These are phyloP conservation scores for Macaca fascicularis DNA, from an alignment of 2,113 vertebrate genomes.

Conservation along the genomic window T2T-MFA8v1.1 NC_088381.1:84501501-84502000, in stretches of 20 bases:
- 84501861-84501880: neutral
- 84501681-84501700: neutral
- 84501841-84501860: neutral
- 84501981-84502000: neutral
- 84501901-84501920: neutral
- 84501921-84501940: neutral
- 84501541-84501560: neutral
- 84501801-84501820: neutral
- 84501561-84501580: neutral
- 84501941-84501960: neutral
- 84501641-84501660: neutral
- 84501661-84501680: neutral
- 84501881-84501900: neutral
- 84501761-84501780: neutral
- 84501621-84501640: conserved; percentile 35
- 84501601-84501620: conserved; percentile 24
- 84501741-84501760: neutral
- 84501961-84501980: neutral
- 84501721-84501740: neutral
- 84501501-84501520: neutral
- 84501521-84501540: neutral
- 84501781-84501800: neutral
- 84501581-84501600: neutral
- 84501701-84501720: neutral
- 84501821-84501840: neutral